Base-by-base conservation (phyloP, 2,797 vertebrate species). In the Eulemur albifrons region DNA sequence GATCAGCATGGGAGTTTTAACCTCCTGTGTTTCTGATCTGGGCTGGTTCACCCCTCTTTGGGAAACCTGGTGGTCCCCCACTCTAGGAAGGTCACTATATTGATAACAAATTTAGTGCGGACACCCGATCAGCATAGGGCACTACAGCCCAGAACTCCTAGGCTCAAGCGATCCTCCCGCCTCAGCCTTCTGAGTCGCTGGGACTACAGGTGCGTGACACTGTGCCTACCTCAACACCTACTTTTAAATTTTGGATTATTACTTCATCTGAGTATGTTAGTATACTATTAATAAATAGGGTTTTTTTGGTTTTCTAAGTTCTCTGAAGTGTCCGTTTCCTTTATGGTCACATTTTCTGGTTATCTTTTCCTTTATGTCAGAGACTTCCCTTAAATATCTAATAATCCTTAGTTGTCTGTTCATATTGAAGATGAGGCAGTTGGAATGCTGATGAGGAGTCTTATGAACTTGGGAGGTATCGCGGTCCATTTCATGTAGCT, bases 401-500 rank as follows among this genome's bases (percentile, higher is more conserved):
- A 59, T 65, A 72, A 77, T 45, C 25, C n/a, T 88, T 85, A 32
- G 45, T 75, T 82, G 52, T 82, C 32, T 67, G 40, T 69, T 95
- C 21, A 69, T 57, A 85, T 85, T 69, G 92, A 81, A 88, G 79
- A 93, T 75, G 50, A 85, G 30, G 50, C 35, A 75, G 40, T 63
- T 89, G 61, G 82, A 94, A 92, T 70, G 17, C 43, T 97, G 73
- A 89, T 92, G 67, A 94, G 25, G n/a, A 85, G 88, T 70, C 73
- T 61, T 95, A 52, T 76, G 50, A 92, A 76, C 38, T 69, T 70
- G 69, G 76, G 32, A 52, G 45, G 32, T 23, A 11, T n/a, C 18
- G 6, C 21, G 13, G 30, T 50, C 18, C 32, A 76, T 52, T n/a
- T 76, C 12, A 50, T n/a, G 73, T n/a, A n/a, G 45, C 73, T n/a